Evolutionary conservation across 2,797 vertebrate species (phyloP).

Genomic region (Coregonus ussuriensis): DNA sequence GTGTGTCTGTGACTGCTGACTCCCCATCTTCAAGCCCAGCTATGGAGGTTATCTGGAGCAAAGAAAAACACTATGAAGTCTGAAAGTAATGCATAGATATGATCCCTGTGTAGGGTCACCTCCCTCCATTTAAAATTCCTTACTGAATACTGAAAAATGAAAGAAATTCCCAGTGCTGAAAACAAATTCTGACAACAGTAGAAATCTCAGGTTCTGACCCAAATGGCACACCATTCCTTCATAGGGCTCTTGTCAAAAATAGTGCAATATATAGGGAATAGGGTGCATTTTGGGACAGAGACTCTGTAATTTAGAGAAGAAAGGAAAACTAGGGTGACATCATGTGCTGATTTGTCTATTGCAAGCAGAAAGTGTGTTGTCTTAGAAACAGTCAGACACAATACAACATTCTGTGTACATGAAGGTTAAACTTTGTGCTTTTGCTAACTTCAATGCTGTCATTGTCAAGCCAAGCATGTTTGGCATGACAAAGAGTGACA

Average conservation of each 20-base stretch:
- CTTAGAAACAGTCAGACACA: conserved; percentile 22
- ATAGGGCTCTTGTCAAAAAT: too few species aligned
- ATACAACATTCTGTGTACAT: conserved; percentile 14
- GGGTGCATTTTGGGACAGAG: not conserved
- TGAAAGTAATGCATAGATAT: not conserved
- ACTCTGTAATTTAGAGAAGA: not conserved
- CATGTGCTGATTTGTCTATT: not conserved
- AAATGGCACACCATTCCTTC: not conserved
- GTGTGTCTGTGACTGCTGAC: conserved; percentile 69
- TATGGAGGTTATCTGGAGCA: conserved; percentile 75
- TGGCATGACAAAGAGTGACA: not conserved
- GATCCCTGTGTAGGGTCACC: not conserved
- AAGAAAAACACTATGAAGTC: conserved; percentile 10
- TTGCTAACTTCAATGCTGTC: not conserved
- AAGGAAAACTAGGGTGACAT: not conserved
- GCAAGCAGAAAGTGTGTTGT: not conserved
- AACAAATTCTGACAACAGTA: too few species aligned
- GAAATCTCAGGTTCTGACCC: too few species aligned
- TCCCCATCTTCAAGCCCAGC: conserved; percentile 74
- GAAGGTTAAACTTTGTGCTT: conserved; percentile 46
- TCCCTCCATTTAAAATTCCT: not conserved
- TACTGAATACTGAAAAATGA: not conserved
- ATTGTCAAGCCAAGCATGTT: not conserved
- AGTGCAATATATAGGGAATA: not conserved
- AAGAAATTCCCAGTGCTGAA: not conserved